These are phyloP conservation scores for Tenualosa ilisha DNA, from an alignment of 2,797 vertebrate species.

Conservation along the genomic window DNA sequence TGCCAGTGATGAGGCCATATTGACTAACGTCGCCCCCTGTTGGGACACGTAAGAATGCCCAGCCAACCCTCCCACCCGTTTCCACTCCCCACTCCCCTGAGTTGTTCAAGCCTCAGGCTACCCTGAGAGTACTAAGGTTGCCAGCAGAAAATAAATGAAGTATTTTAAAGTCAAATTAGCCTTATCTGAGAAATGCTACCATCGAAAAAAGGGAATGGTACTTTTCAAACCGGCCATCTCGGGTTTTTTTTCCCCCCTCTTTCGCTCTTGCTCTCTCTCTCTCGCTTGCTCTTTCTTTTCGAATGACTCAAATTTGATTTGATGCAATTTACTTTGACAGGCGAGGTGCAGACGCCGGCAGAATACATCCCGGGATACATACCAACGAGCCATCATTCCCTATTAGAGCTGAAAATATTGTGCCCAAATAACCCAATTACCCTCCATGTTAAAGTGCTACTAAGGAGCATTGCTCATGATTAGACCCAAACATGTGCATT, in stretches of 20 bases:
- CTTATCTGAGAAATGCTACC: slow-evolving; percentile 24
- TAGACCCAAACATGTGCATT: slow-evolving; percentile 21
- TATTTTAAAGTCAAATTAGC: slow-evolving; percentile 26
- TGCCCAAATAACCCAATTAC: slow-evolving; percentile 22
- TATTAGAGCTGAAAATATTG: slow-evolving; percentile 20
- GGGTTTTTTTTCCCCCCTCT: neutral
- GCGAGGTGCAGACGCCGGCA: slow-evolving; percentile 6
- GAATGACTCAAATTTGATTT: slow-evolving; percentile 17
- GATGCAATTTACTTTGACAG: slow-evolving; percentile 27
- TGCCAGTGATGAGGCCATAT: slow-evolving; percentile 52
- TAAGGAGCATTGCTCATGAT: slow-evolving; percentile 9
- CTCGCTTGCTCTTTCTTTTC: neutral
- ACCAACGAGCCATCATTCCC: slow-evolving; percentile 20
- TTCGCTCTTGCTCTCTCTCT: neutral
- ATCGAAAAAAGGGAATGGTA: slow-evolving; percentile 27
- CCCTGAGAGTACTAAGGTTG: slow-evolving; percentile 23
- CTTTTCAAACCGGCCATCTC: neutral
- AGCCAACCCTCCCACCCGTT: neutral
- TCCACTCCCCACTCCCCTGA: neutral
- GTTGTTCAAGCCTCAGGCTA: neutral
- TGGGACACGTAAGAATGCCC: slow-evolving; percentile 50
- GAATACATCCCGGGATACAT: slow-evolving; percentile 23
- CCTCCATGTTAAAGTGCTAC: neutral
- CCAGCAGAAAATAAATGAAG: slow-evolving; percentile 25
- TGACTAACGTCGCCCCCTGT: slow-evolving; percentile 80